A percentile compares a stretch with the other conserved stretches of the same genome.
Evolutionary conservation across 2,888 invertebrate species (phyloP).

Genomic region (Hymenopus coronatus): DNA sequence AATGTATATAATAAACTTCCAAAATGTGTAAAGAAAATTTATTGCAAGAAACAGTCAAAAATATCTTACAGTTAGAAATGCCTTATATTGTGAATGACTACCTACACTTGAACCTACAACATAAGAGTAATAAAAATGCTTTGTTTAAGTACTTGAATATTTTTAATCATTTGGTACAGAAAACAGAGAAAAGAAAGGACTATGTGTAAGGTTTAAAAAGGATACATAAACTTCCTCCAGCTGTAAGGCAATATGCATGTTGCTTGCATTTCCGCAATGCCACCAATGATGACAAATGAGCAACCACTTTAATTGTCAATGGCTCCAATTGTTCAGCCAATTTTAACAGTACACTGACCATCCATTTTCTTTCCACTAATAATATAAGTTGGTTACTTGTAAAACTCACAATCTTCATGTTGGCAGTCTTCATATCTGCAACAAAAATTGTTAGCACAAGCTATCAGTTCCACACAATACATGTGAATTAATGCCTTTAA

Average conservation of each 20-base stretch:
- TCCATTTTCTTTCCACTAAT: conserved; percentile 22
- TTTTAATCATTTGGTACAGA: too few species aligned
- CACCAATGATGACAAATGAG: conserved; percentile 12
- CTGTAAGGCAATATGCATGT: conserved; percentile 20
- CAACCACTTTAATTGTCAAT: conserved; percentile 4
- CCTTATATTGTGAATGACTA: too few species aligned
- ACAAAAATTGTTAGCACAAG: neutral
- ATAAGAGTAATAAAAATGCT: too few species aligned
- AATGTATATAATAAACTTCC: too few species aligned
- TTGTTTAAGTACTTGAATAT: too few species aligned
- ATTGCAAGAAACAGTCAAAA: too few species aligned
- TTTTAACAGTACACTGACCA: conserved; percentile 22
- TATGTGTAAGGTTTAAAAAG: conserved; percentile 7
- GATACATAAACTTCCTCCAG: conserved; percentile 30
- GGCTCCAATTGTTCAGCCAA: conserved; percentile 11
- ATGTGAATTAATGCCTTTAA: too few species aligned
- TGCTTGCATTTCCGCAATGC: conserved; percentile 3
- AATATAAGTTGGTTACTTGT: conserved; percentile 10
- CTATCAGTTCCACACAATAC: neutral
- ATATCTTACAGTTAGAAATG: too few species aligned
- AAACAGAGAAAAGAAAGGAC: neutral
- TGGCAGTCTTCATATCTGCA: neutral
- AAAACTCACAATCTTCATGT: conserved; percentile 14
- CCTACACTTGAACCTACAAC: too few species aligned
- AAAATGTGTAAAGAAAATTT: too few species aligned